These are phyloP conservation scores for Gymnothorax javanicus DNA, from an alignment of 2,797 vertebrate genomes.

Conservation along the genomic window DNA sequence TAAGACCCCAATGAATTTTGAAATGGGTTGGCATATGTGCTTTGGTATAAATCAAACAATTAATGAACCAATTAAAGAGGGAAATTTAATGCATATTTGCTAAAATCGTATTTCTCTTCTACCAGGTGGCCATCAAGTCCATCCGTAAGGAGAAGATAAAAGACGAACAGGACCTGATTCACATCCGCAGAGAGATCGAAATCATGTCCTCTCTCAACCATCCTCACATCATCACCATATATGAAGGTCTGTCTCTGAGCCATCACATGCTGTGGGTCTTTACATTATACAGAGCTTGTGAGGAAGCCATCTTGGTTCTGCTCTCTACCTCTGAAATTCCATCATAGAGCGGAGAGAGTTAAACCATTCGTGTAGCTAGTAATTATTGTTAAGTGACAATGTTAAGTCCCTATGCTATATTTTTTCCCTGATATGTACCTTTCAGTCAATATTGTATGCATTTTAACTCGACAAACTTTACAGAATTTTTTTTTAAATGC, in stretches of 20 bases:
- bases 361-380: neutral
- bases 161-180: constrained; percentile 91
- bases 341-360: neutral
- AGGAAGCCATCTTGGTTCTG: neutral
- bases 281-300: neutral
- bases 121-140: constrained; percentile 94
- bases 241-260: constrained; percentile 80
- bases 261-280: neutral
- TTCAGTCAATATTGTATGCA: neutral
- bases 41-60: neutral
- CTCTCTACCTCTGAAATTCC: neutral
- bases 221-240: constrained; percentile 92
- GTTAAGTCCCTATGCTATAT: neutral
- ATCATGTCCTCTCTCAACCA: constrained; percentile 97
- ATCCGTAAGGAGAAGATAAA: constrained; percentile 95
- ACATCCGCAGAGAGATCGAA: constrained; percentile 95
- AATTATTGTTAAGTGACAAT: neutral
- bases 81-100: neutral
- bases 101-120: neutral
- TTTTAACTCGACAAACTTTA: neutral
- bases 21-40: neutral
- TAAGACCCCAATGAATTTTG: neutral
- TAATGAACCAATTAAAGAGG: neutral
- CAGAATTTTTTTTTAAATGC: neutral
- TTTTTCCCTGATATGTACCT: neutral